phyloP scores from a whole-genome alignment of 2,797 vertebrate species.

The Bovichtus diacanthus region DNA sequence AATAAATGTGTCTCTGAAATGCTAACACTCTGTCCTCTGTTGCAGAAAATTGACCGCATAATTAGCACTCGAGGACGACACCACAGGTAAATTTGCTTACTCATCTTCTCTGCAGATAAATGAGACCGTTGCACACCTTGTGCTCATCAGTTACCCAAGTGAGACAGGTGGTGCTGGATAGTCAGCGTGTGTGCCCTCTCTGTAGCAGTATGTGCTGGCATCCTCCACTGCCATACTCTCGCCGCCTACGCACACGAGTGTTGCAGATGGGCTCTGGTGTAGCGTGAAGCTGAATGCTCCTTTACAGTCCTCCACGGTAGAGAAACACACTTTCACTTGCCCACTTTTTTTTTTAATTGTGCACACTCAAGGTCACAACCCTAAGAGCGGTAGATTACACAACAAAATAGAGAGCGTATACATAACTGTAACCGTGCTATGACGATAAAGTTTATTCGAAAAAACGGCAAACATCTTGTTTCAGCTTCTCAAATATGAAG shows the following conservation, averaged over 20 bases:
- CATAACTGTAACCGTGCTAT: background rate
- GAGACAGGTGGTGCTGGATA: conserved; percentile 76
- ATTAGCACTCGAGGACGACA: conserved; percentile 62
- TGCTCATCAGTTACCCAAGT: conserved; percentile 67
- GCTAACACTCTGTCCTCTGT: conserved; percentile 33
- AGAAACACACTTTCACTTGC: conserved; percentile 41
- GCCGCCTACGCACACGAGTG: conserved; percentile 63
- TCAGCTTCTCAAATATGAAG: background rate
- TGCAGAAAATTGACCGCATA: conserved; percentile 62
- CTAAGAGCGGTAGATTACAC: background rate
- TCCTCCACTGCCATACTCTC: conserved; percentile 60
- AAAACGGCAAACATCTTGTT: background rate
- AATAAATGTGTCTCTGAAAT: conserved; percentile 34
- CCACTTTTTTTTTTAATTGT: conserved; percentile 43
- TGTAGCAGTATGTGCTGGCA: conserved; percentile 70
- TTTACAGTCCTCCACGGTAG: conserved; percentile 24
- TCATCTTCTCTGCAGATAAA: conserved; percentile 72
- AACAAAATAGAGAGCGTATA: no score
- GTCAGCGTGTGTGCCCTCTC: conserved; percentile 55
- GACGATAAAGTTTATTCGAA: background rate
- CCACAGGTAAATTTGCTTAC: conserved; percentile 69
- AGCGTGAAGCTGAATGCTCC: conserved; percentile 51
- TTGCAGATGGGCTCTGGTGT: conserved; percentile 71
- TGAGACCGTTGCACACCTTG: conserved; percentile 63
- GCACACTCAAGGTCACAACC: conserved; percentile 33